phyloP scores from a whole-genome alignment of 2,888 invertebrate species.

The Habroteleia sp. region DNA sequence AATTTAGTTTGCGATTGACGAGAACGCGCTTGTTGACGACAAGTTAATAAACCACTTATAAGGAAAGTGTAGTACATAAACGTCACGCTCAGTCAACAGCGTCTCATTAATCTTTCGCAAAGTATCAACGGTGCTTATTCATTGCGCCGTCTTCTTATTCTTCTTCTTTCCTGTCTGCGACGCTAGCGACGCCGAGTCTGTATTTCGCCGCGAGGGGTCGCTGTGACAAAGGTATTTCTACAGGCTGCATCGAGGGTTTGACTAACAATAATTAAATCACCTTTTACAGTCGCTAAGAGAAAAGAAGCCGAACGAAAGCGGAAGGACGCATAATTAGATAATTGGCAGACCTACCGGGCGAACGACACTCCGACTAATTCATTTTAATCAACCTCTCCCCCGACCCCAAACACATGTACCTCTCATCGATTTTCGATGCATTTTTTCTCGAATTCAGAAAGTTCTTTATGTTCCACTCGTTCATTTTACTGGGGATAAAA shows the following conservation, averaged over 20 bases:
- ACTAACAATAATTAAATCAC: conserved; percentile 74
- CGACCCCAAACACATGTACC: background rate
- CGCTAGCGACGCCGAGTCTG: background rate
- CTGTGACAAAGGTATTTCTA: conserved; percentile 65
- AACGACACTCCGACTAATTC: conserved; percentile 71
- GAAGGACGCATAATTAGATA: conserved; percentile 70
- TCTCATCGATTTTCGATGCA: conserved; percentile 64
- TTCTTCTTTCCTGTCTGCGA: background rate
- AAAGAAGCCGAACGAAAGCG: conserved; percentile 61
- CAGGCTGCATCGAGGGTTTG: conserved; percentile 63
- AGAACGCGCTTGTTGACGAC: conserved; percentile 42
- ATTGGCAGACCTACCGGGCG: conserved; percentile 67
- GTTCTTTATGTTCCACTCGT: conserved; percentile 10
- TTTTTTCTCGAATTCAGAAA: conserved; percentile 15
- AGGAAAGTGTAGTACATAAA: conserved; percentile 51
- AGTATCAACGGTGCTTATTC: conserved; percentile 55
- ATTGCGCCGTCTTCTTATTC: conserved; percentile 41
- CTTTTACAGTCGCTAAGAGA: conserved; percentile 63
- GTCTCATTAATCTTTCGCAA: conserved; percentile 56
- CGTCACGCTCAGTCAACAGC: conserved; percentile 52
- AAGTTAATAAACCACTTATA: conserved; percentile 57
- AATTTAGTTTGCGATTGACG: conserved; percentile 48
- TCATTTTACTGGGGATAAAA: too few species aligned
- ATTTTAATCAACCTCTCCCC: conserved; percentile 69
- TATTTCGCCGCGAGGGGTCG: conserved; percentile 54